phyloP scores from a whole-genome alignment of 2,888 invertebrate species.

The Gerosis bhagava region DNA sequence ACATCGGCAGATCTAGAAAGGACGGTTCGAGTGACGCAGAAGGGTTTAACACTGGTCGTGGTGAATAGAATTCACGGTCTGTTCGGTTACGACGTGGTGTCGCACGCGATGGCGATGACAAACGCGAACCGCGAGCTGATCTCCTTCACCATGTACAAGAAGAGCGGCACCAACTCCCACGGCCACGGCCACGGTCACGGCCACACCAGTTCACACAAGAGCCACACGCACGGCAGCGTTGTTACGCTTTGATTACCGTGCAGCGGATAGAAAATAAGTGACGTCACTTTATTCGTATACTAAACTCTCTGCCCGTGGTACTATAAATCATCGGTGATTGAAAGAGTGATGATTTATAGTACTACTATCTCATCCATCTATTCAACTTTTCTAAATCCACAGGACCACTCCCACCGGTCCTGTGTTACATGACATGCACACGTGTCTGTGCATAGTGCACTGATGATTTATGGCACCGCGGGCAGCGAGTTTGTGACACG shows the following conservation, averaged over 20 bases:
- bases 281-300: no score
- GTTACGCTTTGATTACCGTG: conserved; percentile 64
- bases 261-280: no score
- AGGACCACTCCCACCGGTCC: no score
- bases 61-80: conserved; percentile 72
- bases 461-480: no score
- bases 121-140: conserved; percentile 73
- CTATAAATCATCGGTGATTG: no score
- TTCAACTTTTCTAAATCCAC: no score
- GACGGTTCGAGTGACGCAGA: conserved; percentile 65
- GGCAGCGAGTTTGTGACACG: no score
- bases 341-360: no score
- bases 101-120: conserved; percentile 77
- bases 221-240: conserved; percentile 52
- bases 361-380: no score
- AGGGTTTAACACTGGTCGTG: conserved; percentile 67
- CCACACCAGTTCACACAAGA: conserved; percentile 44
- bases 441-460: no score
- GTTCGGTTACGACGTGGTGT: conserved; percentile 75
- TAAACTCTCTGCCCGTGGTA: no score
- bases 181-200: conserved; percentile 47
- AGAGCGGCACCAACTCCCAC: conserved; percentile 51
- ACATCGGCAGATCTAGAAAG: conserved; percentile 56
- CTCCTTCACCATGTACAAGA: conserved; percentile 77
- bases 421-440: no score